Evolutionary conservation across 2,888 invertebrate species (phyloP), one percentile per base, ranked within the genome.

Genomic region (Pollenia amentaria): DNA sequence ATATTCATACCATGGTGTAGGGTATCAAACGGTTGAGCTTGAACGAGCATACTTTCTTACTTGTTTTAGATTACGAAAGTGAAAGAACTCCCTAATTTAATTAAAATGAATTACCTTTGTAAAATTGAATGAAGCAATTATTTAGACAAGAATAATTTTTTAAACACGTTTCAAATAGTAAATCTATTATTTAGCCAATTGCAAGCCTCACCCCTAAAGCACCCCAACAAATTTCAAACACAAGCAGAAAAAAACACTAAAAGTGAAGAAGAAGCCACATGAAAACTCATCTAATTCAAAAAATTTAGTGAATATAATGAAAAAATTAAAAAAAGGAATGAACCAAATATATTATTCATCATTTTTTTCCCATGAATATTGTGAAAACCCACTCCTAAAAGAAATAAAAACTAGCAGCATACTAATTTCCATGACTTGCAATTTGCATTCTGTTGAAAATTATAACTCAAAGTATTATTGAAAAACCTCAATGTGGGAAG

Each of bases 351-450:
- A 64, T 81, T 81, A 77, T 85, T 82, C 85, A 55, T 77, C 21
- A 55, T 48, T 57, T 81, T 81, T 69, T 76, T 12, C 48, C 48
- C 44, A 60, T 62, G 67, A 69, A 53, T 57, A 48, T 55, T 76
- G 77, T 72, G 76, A 67, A 82, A 79, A 75, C 42, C 83, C 83
- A 64, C 57, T 65, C n/a, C 48, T 62, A 53, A 60, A 55, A 73
- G 46, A 55, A 48, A 21, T 12, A 81, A 75, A 76, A 86, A 72
- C 83, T 64, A 60, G 11, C 64, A 70, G 84, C 79, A 86, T 86
- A 79, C 79, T 76, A 86, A 86, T 86, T 86, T 76, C 53, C 73
- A 76, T 79, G 83, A 86, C 79, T 86, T 83, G 79, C 83, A 86
- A 86, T 86, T 86, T 79, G 79, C 70, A 79, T 86, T 83, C n/a